Conservation (phyloP, 2,113 vertebrate species). For the Amblyornis subalaris region DNA sequence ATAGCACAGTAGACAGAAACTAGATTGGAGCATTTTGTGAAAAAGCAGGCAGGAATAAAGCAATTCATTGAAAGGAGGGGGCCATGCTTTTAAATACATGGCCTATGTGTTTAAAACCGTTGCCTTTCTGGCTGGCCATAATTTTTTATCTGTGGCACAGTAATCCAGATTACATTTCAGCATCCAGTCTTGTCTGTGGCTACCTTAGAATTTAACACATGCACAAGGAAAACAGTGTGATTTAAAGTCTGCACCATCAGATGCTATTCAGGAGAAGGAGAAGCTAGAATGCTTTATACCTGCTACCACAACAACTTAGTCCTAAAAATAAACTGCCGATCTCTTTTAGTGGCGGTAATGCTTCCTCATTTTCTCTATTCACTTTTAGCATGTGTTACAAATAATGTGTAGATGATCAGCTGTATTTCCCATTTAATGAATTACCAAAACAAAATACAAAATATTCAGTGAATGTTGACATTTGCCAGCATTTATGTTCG, state of each 20-base stretch:
- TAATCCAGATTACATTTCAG: conserved; percentile 18
- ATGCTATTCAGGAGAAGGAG: not conserved
- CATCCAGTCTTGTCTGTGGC: not conserved
- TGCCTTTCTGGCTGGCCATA: not conserved
- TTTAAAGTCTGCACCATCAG: not conserved
- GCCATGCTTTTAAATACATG: not conserved
- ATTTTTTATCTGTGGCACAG: conserved; percentile 13
- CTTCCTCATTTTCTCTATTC: not conserved
- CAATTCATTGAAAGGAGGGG: not conserved
- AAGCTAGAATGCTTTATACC: not conserved
- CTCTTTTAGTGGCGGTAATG: not conserved
- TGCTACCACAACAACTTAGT: not conserved
- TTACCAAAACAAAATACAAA: not conserved
- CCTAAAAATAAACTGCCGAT: not conserved
- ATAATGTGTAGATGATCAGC: not conserved
- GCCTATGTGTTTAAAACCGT: conserved; percentile 41
- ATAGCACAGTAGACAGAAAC: not conserved
- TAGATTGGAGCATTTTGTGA: conserved; percentile 16
- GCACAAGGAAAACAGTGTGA: not conserved
- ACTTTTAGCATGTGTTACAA: not conserved
- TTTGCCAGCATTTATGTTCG: not conserved
- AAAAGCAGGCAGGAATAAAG: conserved; percentile 39
- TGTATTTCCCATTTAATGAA: not conserved
- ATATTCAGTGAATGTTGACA: not conserved
- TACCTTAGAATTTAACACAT: not conserved